Evolutionary conservation across 2,888 invertebrate genomes (phyloP).

Genomic region (Lamproptera curius): DNA sequence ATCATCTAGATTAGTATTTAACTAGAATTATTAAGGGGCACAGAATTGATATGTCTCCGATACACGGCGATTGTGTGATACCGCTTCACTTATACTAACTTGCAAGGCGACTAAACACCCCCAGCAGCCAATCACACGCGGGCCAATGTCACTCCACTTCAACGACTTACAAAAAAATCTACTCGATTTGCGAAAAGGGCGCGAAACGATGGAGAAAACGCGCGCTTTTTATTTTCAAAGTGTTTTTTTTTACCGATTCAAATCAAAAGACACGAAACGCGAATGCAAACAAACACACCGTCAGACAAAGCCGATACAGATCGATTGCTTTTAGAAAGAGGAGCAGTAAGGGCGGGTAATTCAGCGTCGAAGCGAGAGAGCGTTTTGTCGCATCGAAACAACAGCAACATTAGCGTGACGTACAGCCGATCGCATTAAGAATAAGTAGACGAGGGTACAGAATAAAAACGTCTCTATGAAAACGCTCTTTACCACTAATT

Average conservation of each 20-base stretch:
- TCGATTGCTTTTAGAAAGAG: too few relatives aligned
- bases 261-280: not conserved
- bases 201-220: too few relatives aligned
- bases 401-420: slow-evolving; percentile 59
- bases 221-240: too few relatives aligned
- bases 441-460: slow-evolving; percentile 73
- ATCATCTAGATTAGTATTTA: slow-evolving; percentile 75
- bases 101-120: slow-evolving; percentile 75
- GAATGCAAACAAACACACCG: slow-evolving; percentile 20
- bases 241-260: too few relatives aligned
- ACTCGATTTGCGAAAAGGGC: too few relatives aligned
- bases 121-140: slow-evolving; percentile 73
- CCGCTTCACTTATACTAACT: slow-evolving; percentile 76
- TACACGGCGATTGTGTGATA: slow-evolving; percentile 83
- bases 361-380: slow-evolving; percentile 52
- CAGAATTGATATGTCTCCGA: slow-evolving; percentile 89
- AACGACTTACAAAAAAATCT: slow-evolving; percentile 50
- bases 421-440: slow-evolving; percentile 66
- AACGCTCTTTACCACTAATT: slow-evolving; percentile 74
- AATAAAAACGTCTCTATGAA: slow-evolving; percentile 79
- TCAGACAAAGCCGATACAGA: slow-evolving; percentile 26
- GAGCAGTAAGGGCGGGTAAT: slow-evolving; percentile 20
- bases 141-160: slow-evolving; percentile 63
- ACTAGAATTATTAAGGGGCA: slow-evolving; percentile 84
- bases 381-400: slow-evolving; percentile 43